Conservation (phyloP, 2,797 vertebrate species). For the Ptychobarbus kaznakovi region DNA sequence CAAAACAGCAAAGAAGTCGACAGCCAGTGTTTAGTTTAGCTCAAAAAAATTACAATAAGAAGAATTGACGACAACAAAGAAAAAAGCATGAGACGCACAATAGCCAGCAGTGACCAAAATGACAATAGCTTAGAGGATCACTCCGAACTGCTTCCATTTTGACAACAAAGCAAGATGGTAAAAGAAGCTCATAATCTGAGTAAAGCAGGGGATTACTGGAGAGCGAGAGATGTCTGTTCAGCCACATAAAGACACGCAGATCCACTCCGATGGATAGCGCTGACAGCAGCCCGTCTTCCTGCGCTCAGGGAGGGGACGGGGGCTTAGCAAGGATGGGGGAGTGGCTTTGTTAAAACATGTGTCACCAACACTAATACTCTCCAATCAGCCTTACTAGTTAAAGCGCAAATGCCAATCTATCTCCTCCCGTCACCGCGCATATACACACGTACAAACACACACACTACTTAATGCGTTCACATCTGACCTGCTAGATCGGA, state of each 20-base stretch:
- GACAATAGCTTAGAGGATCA: conserved; percentile 49
- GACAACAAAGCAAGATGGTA: conserved; percentile 66
- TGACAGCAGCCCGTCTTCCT: conserved; percentile 35
- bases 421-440: neutral
- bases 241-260: conserved; percentile 46
- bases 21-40: conserved; percentile 23
- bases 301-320: conserved; percentile 10
- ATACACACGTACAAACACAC: neutral
- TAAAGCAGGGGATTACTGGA: conserved; percentile 78
- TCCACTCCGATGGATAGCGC: conserved; percentile 46
- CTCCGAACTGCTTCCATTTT: conserved; percentile 35
- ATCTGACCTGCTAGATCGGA: conserved; percentile 1
- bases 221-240: conserved; percentile 56
- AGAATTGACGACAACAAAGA: neutral
- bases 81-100: conserved; percentile 10
- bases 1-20: conserved; percentile 25
- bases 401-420: conserved; percentile 40
- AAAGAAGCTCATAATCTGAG: conserved; percentile 71
- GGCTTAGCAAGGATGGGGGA: conserved; percentile 24
- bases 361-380: conserved; percentile 52
- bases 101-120: conserved; percentile 34
- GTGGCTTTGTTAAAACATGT: conserved; percentile 50
- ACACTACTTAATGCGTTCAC: neutral
- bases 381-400: conserved; percentile 40
- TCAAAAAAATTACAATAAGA: conserved; percentile 19